phyloP scores from a whole-genome alignment of 2,888 invertebrate species.

The Blera fallax region DNA sequence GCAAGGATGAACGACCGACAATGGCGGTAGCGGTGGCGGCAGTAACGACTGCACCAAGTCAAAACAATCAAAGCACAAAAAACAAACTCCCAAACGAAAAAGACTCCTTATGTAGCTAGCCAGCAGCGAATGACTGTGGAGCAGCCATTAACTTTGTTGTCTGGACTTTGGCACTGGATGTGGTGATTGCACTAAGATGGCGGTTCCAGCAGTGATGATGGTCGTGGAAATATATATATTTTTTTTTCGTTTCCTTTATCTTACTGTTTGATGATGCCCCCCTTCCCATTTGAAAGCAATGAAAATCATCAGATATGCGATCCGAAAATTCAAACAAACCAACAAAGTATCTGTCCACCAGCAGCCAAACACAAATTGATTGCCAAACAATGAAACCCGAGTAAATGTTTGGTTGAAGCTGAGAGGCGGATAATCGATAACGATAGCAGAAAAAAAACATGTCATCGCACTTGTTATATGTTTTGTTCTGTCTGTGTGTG shows the following conservation, averaged over 20 bases:
- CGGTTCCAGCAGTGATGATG: neutral
- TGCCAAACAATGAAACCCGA: constrained; percentile 31
- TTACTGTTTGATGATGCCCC: neutral
- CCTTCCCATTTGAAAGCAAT: constrained; percentile 3
- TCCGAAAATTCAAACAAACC: constrained; percentile 18
- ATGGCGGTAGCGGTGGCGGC: constrained; percentile 15
- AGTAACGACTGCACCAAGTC: constrained; percentile 38
- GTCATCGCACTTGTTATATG: neutral
- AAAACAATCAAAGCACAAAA: constrained; percentile 61
- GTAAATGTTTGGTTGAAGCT: neutral
- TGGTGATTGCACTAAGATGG: constrained; percentile 45
- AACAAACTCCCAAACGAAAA: constrained; percentile 22
- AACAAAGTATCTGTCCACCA: neutral
- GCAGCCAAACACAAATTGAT: constrained; percentile 25
- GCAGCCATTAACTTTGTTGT: constrained; percentile 64
- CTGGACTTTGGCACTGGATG: constrained; percentile 52
- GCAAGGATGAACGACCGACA: constrained; percentile 67
- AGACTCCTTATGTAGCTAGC: constrained; percentile 44
- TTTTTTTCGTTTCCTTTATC: constrained; percentile 41
- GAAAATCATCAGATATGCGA: constrained; percentile 23
- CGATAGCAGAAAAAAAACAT: neutral
- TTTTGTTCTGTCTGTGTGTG: neutral
- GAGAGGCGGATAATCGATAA: constrained; percentile 13
- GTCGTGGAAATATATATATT: constrained; percentile 4
- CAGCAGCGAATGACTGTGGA: neutral